Conservation (phyloP, 1,140 invertebrate species). For the Mizuhopecten yessoensis region DNA sequence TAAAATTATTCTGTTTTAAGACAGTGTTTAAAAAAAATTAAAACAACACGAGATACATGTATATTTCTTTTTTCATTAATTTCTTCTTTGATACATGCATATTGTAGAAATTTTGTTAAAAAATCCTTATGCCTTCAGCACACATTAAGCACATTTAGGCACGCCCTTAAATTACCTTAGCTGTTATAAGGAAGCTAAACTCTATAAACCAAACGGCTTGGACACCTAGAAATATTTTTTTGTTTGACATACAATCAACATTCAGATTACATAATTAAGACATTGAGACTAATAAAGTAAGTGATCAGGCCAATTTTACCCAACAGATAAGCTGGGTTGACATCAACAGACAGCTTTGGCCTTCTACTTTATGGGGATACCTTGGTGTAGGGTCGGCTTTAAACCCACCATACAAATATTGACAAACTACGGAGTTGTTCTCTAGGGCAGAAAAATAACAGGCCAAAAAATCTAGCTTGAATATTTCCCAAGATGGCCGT, state of each 20-base stretch:
- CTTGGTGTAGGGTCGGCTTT: neutral
- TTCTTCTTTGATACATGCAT: too few relatives aligned
- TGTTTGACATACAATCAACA: too few relatives aligned
- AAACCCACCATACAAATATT: slow-evolving; percentile 1
- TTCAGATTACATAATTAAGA: neutral
- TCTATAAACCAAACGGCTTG: too few relatives aligned
- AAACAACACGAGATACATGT: too few relatives aligned
- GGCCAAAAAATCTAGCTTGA: neutral
- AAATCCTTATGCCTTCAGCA: too few relatives aligned
- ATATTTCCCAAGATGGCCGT: neutral
- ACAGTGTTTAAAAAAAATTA: too few relatives aligned
- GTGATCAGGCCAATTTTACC: neutral
- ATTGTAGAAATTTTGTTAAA: neutral
- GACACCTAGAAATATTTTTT: too few relatives aligned
- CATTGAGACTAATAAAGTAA: neutral
- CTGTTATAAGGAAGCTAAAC: too few relatives aligned
- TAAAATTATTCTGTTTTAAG: neutral
- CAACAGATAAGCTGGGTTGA: neutral
- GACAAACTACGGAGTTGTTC: neutral
- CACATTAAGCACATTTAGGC: too few relatives aligned
- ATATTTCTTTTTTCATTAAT: too few relatives aligned
- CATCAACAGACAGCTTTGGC: neutral
- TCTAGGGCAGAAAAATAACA: neutral
- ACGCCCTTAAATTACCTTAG: too few relatives aligned
- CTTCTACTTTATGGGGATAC: neutral